Conservation (phyloP, 2,888 invertebrate species). For the Adela reaumurella region DNA sequence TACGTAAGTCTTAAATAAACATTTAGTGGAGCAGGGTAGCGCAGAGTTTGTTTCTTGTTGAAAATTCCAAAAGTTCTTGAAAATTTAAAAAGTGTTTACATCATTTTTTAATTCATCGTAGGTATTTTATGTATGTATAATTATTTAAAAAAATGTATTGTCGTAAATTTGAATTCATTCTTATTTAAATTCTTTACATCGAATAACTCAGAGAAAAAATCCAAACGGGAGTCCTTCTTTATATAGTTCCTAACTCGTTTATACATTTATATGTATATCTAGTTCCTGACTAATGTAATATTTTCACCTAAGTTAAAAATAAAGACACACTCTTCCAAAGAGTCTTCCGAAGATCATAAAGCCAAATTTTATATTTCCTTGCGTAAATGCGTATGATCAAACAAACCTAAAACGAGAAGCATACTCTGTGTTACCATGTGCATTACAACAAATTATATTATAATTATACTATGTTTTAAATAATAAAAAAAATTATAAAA, state of each 20-base stretch:
- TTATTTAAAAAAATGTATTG: no score
- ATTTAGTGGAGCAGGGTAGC: conserved; percentile 17
- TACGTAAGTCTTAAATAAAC: conserved; percentile 54
- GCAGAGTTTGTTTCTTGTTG: neutral
- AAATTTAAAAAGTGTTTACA: no score
- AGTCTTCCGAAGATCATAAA: neutral
- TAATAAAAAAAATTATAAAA: conserved; percentile 50
- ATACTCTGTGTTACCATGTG: conserved; percentile 19
- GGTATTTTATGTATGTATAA: no score
- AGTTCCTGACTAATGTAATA: no score
- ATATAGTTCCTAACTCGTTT: no score
- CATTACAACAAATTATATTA: conserved; percentile 55
- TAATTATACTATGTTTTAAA: conserved; percentile 38
- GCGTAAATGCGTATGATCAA: neutral
- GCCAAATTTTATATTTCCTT: neutral
- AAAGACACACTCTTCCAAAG: neutral
- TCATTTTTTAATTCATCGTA: no score
- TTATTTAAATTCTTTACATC: no score
- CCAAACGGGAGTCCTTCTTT: no score
- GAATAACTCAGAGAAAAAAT: no score
- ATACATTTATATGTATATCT: no score
- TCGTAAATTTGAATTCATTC: no score
- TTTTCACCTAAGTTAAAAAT: neutral
- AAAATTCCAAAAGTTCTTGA: no score
- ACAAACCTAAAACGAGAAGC: neutral